Conservation (phyloP, 1,140 invertebrate species). For the Drosophila nasuta region DNA sequence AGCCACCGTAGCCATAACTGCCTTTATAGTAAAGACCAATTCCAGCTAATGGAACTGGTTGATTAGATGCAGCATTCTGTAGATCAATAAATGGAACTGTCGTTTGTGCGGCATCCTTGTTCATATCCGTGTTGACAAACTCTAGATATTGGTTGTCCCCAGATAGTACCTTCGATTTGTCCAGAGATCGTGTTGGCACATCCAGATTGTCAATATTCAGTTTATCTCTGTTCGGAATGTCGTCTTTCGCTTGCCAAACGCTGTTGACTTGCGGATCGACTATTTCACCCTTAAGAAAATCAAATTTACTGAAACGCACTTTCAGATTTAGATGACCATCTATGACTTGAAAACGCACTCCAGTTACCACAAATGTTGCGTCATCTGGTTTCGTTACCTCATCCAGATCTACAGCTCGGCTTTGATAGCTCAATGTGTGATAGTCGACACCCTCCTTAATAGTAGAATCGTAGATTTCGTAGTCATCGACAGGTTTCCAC, state of each 20-base stretch:
- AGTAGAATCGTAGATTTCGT: not conserved
- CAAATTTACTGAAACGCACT: not conserved
- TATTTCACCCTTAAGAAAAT: not conserved
- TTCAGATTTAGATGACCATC: not conserved
- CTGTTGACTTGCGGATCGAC: not conserved
- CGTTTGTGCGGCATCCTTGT: not conserved
- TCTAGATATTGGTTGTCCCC: not conserved
- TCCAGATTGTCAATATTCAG: not conserved
- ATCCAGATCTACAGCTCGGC: constrained; percentile 2
- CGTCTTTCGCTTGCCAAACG: not conserved
- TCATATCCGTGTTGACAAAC: not conserved
- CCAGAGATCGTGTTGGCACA: not conserved
- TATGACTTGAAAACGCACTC: not conserved
- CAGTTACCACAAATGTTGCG: not conserved
- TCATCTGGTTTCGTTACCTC: not conserved
- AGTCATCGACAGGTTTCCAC: not conserved
- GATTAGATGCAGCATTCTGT: not conserved
- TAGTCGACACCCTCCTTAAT: not conserved
- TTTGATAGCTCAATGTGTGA: not conserved
- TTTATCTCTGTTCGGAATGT: not conserved
- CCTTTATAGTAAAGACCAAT: not conserved
- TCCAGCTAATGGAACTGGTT: not conserved
- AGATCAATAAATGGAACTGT: not conserved
- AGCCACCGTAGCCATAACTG: too few relatives aligned
- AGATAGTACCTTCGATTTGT: not conserved